Percentiles rank a stretch among this genome's conserved stretches.
These are phyloP conservation scores for Aphaenogaster ashmeadi DNA, from an alignment of 1,140 invertebrate species.

Conservation along the genomic window DNA sequence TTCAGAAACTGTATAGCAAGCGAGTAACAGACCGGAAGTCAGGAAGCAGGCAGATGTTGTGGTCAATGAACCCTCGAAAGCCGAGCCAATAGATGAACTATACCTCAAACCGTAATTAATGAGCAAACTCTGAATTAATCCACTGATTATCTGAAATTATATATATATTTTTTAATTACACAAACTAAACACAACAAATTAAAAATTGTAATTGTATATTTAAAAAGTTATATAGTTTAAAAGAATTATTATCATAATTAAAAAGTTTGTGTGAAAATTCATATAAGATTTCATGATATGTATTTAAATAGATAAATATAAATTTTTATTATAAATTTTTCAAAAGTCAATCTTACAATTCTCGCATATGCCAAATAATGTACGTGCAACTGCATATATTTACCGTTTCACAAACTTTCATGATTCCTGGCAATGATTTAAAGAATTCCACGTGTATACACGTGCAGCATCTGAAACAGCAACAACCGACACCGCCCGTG, in stretches of 20 bases:
- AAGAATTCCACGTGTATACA: conserved; percentile 93
- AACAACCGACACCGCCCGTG: conserved; percentile 89
- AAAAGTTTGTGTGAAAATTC: too few relatives aligned
- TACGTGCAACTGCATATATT: conserved; percentile 72
- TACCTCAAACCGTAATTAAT: conserved; percentile 92
- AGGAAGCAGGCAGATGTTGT: conserved; percentile 92
- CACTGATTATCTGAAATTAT: conserved; percentile 89
- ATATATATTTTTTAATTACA: not conserved
- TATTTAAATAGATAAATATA: too few relatives aligned
- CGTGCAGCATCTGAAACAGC: conserved; percentile 92
- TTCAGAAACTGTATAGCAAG: conserved; percentile 92
- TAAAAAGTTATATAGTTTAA: too few relatives aligned
- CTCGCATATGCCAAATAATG: not conserved
- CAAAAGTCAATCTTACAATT: too few relatives aligned
- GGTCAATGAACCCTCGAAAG: conserved; percentile 92
- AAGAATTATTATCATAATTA: too few relatives aligned
- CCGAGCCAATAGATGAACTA: conserved; percentile 90
- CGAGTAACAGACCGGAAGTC: conserved; percentile 90
- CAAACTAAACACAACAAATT: not conserved
- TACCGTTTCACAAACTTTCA: conserved; percentile 93
- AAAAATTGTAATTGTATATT: not conserved
- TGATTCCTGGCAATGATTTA: conserved; percentile 90
- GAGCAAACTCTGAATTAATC: conserved; percentile 92
- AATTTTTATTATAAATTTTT: too few relatives aligned
- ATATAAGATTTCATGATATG: too few relatives aligned